A percentile compares a stretch with the other conserved stretches of the same genome.
phyloP scores from a whole-genome alignment of 2,797 vertebrate genomes.

The Nyctalus aviator region DNA sequence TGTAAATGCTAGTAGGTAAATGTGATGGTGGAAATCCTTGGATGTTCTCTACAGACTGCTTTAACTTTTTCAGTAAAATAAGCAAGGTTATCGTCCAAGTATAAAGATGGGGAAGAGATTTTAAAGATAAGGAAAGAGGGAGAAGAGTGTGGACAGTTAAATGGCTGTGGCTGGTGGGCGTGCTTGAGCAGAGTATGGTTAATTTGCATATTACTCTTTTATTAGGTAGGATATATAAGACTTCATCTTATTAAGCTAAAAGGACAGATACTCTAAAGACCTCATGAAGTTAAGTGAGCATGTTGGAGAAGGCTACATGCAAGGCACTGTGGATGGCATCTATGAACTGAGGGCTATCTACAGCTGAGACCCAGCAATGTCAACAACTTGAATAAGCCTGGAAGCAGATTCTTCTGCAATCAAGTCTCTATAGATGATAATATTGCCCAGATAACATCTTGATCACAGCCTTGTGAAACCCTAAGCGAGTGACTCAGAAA shows the following conservation, averaged over 20 bases:
- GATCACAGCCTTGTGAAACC: background rate
- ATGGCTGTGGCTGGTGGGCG: too few relatives aligned
- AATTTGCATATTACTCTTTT: too few relatives aligned
- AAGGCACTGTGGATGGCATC: background rate
- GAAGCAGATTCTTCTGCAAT: background rate
- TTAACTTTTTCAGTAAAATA: background rate
- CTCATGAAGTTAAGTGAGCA: background rate
- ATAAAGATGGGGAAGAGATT: background rate
- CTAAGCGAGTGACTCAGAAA: constrained; percentile 11
- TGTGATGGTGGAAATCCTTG: background rate
- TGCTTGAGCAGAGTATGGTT: too few relatives aligned
- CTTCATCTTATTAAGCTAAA: background rate
- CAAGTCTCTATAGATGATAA: background rate
- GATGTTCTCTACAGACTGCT: background rate
- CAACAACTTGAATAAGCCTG: background rate
- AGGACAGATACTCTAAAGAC: background rate
- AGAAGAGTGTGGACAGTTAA: background rate
- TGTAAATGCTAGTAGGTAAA: background rate
- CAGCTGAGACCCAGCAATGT: background rate
- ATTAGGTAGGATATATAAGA: background rate
- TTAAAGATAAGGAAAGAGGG: background rate
- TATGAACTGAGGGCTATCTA: background rate
- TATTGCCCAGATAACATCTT: background rate
- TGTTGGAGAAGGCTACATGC: background rate
- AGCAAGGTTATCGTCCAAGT: background rate